Evolutionary conservation across 2,888 invertebrate genomes (phyloP), one percentile per base, ranked within the genome.

Genomic region (Hirtodrosophila cameraria): DNA sequence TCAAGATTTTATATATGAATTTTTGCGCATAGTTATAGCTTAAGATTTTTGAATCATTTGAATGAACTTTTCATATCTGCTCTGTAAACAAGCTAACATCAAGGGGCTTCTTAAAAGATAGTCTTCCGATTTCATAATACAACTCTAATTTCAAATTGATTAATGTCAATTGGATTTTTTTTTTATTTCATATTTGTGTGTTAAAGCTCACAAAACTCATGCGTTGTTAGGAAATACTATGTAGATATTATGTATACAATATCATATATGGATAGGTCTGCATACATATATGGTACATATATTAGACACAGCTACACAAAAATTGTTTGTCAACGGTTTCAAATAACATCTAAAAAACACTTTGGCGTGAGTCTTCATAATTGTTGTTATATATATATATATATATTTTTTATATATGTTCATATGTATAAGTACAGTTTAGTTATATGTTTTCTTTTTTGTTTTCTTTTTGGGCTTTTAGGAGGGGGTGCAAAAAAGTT

Each of bases 321-420:
- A 76, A 83, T 70, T 68, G 67, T 75, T 64, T 66, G 55, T 63
- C 64, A 72, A 76, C 68, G 52, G 31, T 33, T 71, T 68, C 45
- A 74, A 77, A 71, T 81, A 84, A 77, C 79, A 64, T 66, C 81
- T 82, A 80, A 59, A 73, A 78, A 76, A 73, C 61, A 63, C 58
- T 58, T 62, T 73, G 59, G 48, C 66, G 59, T 59, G 39, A 68
- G 66, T 75, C 52, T 53, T 46, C 50, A 65, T 59, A 60, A 59
- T 62, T 61, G 31, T 12, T 39, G 54, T 33, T 30, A 27, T 50
- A 25, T 46, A 31, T 41, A 13, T 52, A 35, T 42, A 50, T 12
- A 25, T 57, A 54, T 53, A 30, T 42, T 43, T 57, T 28, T 63
- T 15, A 60, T 49, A 60, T 49, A 74, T 36, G 18, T 52, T 50